Conservation (phyloP, 2,113 vertebrate species). For the Microtus oregoni region DNA sequence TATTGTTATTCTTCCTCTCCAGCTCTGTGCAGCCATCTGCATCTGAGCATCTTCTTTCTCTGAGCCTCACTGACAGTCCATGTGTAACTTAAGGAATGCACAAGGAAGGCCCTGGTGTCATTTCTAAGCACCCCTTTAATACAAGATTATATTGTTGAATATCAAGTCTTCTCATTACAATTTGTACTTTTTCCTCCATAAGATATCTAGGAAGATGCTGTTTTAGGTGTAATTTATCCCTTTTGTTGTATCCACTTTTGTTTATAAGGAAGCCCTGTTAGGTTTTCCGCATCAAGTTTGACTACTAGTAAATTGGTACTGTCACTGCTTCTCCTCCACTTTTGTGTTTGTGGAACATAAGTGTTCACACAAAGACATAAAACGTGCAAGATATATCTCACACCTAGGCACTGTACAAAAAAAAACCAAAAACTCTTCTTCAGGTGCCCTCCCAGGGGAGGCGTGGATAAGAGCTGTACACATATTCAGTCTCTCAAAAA, state of each 20-base stretch:
- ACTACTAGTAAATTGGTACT: constrained; percentile 2
- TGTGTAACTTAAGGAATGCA: neutral
- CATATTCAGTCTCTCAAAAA: neutral
- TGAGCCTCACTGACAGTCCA: neutral
- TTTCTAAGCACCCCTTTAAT: constrained; percentile 21
- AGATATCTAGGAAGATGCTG: neutral
- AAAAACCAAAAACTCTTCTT: neutral
- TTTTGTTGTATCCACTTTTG: neutral
- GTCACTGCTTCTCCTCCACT: neutral
- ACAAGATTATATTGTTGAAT: neutral
- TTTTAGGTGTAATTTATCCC: neutral
- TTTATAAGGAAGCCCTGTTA: constrained; percentile 16
- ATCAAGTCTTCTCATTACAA: neutral
- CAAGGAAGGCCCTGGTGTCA: neutral
- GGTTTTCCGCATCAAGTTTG: neutral
- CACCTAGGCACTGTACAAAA: neutral
- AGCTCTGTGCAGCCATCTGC: neutral
- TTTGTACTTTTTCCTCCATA: constrained; percentile 8
- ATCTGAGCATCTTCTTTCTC: neutral
- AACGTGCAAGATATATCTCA: neutral
- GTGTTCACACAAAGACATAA: neutral
- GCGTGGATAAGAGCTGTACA: neutral
- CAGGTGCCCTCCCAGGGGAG: neutral
- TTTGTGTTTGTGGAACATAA: neutral
- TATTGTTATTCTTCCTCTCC: neutral